Conservation (phyloP, 2,888 invertebrate genomes). For the Trypoxylon attenuatum region DNA sequence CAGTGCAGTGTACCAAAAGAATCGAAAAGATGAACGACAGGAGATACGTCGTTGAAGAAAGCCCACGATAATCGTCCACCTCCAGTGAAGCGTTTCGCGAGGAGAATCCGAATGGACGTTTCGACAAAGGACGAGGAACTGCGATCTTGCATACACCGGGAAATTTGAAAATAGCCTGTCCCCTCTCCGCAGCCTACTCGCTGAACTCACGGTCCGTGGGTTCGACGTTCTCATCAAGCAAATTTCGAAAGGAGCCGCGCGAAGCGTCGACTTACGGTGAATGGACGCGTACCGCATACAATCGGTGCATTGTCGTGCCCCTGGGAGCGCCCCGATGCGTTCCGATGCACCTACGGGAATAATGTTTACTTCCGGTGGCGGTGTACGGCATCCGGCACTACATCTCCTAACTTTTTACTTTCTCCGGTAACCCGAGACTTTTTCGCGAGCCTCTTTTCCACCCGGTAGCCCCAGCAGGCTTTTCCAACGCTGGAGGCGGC, state of each 20-base stretch:
- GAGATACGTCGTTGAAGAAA: slow-evolving; percentile 35
- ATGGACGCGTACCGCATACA: slow-evolving; percentile 51
- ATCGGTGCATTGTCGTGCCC: slow-evolving; percentile 63
- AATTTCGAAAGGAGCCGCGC: slow-evolving; percentile 32
- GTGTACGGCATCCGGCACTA: slow-evolving; percentile 35
- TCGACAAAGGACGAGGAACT: slow-evolving; percentile 40
- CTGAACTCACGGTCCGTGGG: background rate
- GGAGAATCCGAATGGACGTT: slow-evolving; percentile 49
- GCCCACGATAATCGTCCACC: slow-evolving; percentile 34
- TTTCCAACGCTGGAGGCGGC: slow-evolving; percentile 12
- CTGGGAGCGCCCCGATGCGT: slow-evolving; percentile 29
- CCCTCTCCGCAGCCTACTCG: background rate
- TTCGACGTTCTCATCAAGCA: slow-evolving; percentile 30
- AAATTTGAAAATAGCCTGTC: slow-evolving; percentile 50
- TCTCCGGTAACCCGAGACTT: slow-evolving; percentile 29
- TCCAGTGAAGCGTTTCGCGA: slow-evolving; percentile 50
- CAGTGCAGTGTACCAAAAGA: slow-evolving; percentile 41
- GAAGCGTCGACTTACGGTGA: slow-evolving; percentile 31
- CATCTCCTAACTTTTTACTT: slow-evolving; percentile 30
- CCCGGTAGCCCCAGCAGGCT: too few species aligned
- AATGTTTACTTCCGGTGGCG: slow-evolving; percentile 68
- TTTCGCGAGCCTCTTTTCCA: background rate
- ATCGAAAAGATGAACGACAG: slow-evolving; percentile 49
- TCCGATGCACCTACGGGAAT: slow-evolving; percentile 57
- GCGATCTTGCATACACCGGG: slow-evolving; percentile 26